phyloP scores from a whole-genome alignment of 2,797 vertebrate species.

The Falco biarmicus region DNA sequence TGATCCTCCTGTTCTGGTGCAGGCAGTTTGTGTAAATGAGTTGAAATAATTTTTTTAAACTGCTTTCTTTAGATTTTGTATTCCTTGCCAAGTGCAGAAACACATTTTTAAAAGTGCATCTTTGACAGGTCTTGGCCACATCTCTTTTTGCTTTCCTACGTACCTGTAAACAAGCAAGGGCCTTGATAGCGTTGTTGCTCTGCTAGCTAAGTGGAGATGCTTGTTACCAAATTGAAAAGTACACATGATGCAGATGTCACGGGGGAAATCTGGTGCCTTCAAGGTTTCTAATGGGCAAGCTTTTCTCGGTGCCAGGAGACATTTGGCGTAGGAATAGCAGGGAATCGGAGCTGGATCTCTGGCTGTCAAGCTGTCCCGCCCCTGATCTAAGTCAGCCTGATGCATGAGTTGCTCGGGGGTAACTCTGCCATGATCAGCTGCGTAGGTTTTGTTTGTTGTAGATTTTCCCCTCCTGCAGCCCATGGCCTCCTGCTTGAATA shows the following conservation, averaged over 20 bases:
- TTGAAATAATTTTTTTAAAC: conserved; percentile 34
- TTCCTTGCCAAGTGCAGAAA: conserved; percentile 45
- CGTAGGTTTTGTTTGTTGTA: background rate
- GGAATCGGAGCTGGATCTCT: background rate
- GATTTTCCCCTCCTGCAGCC: background rate
- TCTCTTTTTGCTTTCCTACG: conserved; percentile 24
- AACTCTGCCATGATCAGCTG: background rate
- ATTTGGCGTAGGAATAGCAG: background rate
- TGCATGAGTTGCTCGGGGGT: background rate
- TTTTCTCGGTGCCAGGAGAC: background rate
- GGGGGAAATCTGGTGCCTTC: conserved; percentile 6
- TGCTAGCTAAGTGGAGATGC: background rate
- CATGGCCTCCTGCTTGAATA: background rate
- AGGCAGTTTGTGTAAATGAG: conserved; percentile 56
- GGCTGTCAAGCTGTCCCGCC: background rate
- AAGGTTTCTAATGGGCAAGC: conserved; percentile 1
- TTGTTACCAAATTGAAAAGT: background rate
- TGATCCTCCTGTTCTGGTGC: conserved; percentile 44
- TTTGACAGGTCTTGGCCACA: conserved; percentile 51
- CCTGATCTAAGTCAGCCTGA: background rate
- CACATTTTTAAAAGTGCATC: conserved; percentile 26
- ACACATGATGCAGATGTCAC: conserved; percentile 1
- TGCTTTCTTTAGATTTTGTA: conserved; percentile 43
- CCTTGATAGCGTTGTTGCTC: conserved; percentile 14
- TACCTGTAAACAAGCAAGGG: conserved; percentile 58